Evolutionary conservation across 2,113 vertebrate species (phyloP), one percentile per base, ranked within the genome.

Genomic region (Hypanus sabinus): DNA sequence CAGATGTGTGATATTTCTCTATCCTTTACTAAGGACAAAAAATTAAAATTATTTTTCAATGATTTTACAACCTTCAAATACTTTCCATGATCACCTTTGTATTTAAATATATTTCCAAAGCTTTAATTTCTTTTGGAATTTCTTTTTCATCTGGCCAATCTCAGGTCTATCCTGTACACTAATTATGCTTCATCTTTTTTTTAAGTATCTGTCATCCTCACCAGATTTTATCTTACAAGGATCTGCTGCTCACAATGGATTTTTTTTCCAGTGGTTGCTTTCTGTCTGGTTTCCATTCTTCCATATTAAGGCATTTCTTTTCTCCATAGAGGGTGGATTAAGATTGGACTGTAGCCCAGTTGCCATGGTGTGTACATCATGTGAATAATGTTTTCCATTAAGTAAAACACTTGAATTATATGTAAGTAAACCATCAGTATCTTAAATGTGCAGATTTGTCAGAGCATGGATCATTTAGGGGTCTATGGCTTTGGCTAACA

Each of bases 381-480:
- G 60, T 90, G 85, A 88, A 65, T 87, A 87, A 87, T 90, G 62
- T 65, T 18, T 33, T 65, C n/a, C 62, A 65, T 90, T 90, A 65
- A 68, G 30, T 5, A 65, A 90, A 90, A 68, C 62, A 90, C n/a
- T n/a, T 90, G 85, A 90, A 68, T 90, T 90, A 90, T 33, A 65
- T 90, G 85, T 65, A 90, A 65, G 60, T 68, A 33, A 90, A 90
- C 60, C n/a, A 90, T 36, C 60, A 90, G 60, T 8, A 68, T 90
- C 60, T 65, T 90, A 33, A 68, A 65, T 20, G 14, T n/a, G 6
- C 85, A 90, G 60, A 90, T 90, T 65, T 90, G 60, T 33, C 60
- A 65, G 60, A 68, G 30, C 60, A 73, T 90, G 85, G 30, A 60
- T n/a, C n/a, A 65, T 65, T 33, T 90, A 30, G 30, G 6, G 65